Base-by-base conservation (phyloP, 2,888 invertebrate species). In the Andrena praecox region DNA sequence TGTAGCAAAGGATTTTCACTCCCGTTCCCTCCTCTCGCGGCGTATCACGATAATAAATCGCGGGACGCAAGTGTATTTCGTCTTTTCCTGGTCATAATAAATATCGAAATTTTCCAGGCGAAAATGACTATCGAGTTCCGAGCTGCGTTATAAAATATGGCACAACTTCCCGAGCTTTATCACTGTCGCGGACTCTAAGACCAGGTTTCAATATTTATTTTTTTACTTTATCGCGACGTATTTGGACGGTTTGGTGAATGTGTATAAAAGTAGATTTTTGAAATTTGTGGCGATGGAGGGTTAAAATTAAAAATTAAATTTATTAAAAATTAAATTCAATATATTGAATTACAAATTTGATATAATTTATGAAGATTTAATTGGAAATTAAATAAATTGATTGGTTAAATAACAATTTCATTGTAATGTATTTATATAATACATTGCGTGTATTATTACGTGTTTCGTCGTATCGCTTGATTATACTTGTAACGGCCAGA, bases 151-250 rank as follows among this genome's bases (percentile, higher is more conserved):
- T 52, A 59, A 75, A 35, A 71, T 76, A 70, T 42, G 16, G 29
- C 12, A 16, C n/a, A 20, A 60, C 29, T 20, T 48, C 20, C 20
- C 20, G 20, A 31, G 48, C 59, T 70, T 70, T 48, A 8, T 70
- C 70, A 60, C 59, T 60, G 70, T 70, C 70, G 48, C 10, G 16
- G 8, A n/a, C 59, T 60, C 59, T 8, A 70, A 42, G 70, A 20
- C 29, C n/a, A n/a, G 42, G 20, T 48, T 31, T 20, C 60, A 24
- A 12, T 42, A 31, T 70, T 60, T 60, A 31, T 31, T 16, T 16
- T 8, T 10, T 2, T 29, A 42, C 59, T 70, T 70, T 59, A 59
- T 29, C 42, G 6, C 29, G 16, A 3, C 12, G 7, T 8, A 10
- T n/a, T 29, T 1, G 29, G 6, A 1, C 42, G 12, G 27, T 48